Evolutionary conservation across 1,140 invertebrate species (phyloP), one percentile per base, ranked within the genome.

Genomic region (Apocrypta bakeri): DNA sequence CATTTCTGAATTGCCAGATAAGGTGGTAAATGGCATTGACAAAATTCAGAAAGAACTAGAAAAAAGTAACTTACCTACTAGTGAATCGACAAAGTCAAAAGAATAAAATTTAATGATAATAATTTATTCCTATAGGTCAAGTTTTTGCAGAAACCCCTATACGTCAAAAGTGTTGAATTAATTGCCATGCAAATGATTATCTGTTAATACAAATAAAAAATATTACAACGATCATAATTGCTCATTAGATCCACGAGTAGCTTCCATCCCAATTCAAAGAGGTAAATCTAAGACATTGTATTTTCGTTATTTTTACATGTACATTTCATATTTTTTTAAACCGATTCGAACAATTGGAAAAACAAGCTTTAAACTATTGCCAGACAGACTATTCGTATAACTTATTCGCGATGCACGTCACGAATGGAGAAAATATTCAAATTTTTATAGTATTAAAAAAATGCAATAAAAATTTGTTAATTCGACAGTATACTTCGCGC

Each of bases 21-120:
- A 87, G 33, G 31, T 83, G 17, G 83, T 83, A 4, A 84, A 83
- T 81, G 84, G 85, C 21, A 83, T 87, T 63, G 84, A 85, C 0
- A 69, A 40, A 76, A 69, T 76, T 12, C 33, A 82, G 69, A 48
- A 82, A 25, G 73, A 82, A 71, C 33, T 82, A 56, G 72, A 73
- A 40, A 74, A 74, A 81, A 81, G 33, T 81, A 81, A 11, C 29
- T 72, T 73, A 73, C 2, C 40, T 33, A 71, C 2, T n/a, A 21
- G 21, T n/a, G 33, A 66, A 37, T 2, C 69, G 0, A 31, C 42
- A 56, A 63, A 79, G 17, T 27, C 63, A 31, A 68, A 12, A 25
- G 48, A 72, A 71, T 61, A 25, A 40, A 72, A 61, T 33, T 17
- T 61, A 80, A 56, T 56, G 1, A 80, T 72, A 63, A 61, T 80